These are phyloP conservation scores for Drosophila cracens DNA, from an alignment of 2,888 invertebrate species.

Conservation along the genomic window DNA sequence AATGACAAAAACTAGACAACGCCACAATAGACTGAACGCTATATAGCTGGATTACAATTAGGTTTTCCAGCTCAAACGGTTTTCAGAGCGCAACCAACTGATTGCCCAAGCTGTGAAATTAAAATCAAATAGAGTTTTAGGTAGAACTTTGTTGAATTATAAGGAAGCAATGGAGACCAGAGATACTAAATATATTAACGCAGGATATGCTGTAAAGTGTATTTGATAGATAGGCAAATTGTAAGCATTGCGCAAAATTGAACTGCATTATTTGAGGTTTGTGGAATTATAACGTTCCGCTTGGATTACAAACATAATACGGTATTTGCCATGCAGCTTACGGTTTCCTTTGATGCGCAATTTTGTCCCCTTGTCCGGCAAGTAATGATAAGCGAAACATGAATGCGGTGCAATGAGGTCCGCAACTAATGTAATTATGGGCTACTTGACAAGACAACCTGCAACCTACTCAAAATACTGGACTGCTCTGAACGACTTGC, in stretches of 20 bases:
- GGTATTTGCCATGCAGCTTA: constrained; percentile 28
- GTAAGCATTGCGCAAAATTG: neutral
- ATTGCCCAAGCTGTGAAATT: constrained; percentile 23
- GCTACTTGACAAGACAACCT: constrained; percentile 63
- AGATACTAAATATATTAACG: neutral
- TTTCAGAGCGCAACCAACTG: constrained; percentile 17
- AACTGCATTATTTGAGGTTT: neutral
- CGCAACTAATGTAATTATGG: constrained; percentile 74
- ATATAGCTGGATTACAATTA: constrained; percentile 44
- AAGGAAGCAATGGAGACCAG: neutral
- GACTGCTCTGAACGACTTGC: constrained; percentile 26
- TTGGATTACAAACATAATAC: neutral
- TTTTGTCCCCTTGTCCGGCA: constrained; percentile 12
- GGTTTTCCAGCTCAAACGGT: constrained; percentile 21
- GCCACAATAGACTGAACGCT: constrained; percentile 38
- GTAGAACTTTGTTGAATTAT: neutral
- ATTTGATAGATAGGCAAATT: neutral
- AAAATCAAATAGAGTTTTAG: neutral
- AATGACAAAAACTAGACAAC: constrained; percentile 68
- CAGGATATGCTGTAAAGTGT: neutral
- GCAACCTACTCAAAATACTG: constrained; percentile 2
- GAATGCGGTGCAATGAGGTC: constrained; percentile 53
- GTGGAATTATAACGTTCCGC: neutral
- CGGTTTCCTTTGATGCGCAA: constrained; percentile 22
- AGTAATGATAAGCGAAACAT: constrained; percentile 70